phyloP scores from a whole-genome alignment of 2,888 invertebrate species.

The Eucriotettix oculatus region DNA sequence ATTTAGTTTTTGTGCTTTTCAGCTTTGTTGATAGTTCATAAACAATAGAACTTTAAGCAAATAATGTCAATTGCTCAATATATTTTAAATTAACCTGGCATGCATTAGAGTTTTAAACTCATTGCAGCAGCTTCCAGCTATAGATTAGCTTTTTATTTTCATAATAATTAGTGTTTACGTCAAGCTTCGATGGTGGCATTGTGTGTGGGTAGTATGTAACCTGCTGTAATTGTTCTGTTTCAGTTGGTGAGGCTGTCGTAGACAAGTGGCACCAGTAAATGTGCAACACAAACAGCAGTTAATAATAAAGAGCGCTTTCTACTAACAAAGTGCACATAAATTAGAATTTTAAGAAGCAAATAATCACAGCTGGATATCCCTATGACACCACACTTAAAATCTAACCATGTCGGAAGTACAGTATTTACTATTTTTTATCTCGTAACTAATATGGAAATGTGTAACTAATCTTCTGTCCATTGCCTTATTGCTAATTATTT shows the following conservation, averaged over 20 bases:
- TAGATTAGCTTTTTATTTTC: no score
- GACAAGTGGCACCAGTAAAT: conserved; percentile 8
- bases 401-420: conserved; percentile 1
- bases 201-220: no score
- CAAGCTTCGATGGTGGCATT: no score
- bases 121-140: background rate
- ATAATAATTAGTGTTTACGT: no score
- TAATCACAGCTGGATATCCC: background rate
- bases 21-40: no score
- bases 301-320: conserved; percentile 5
- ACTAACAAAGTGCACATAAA: conserved; percentile 1
- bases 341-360: background rate
- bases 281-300: background rate
- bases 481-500: background rate
- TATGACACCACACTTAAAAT: background rate
- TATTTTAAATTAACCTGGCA: no score
- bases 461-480: background rate
- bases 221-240: conserved; percentile 5
- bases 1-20: no score
- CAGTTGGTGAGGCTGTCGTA: conserved; percentile 10
- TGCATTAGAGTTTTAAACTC: background rate
- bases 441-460: background rate
- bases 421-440: background rate
- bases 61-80: no score
- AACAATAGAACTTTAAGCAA: no score